A percentile compares a stretch with the other conserved stretches of the same genome.
Conservation (phyloP, 2,888 invertebrate species). For the Neoitamus cyanurus region DNA sequence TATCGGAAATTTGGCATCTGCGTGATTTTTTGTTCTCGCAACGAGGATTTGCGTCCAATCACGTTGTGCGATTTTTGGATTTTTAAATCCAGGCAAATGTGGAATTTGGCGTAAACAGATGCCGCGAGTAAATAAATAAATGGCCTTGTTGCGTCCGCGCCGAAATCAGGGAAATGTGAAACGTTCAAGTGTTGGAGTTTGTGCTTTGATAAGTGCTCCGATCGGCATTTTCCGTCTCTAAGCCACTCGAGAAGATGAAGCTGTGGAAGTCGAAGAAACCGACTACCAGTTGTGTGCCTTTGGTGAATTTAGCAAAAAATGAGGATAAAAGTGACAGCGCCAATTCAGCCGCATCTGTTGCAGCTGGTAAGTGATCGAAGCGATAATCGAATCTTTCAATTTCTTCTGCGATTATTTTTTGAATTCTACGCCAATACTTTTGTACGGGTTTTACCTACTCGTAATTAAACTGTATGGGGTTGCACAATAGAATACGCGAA, state of each 20-base stretch:
- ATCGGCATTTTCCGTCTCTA: not conserved
- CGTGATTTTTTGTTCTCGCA: constrained; percentile 1
- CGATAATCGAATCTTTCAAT: not conserved
- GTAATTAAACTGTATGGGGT: too few relatives aligned
- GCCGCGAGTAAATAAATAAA: constrained; percentile 22
- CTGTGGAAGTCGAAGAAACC: constrained; percentile 67
- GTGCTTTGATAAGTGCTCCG: constrained; percentile 6
- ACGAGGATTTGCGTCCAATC: not conserved
- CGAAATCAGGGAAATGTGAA: not conserved
- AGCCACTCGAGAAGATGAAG: constrained; percentile 60
- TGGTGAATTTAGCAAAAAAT: constrained; percentile 47
- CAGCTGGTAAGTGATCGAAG: constrained; percentile 17
- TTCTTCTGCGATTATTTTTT: too few relatives aligned
- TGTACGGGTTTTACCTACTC: too few relatives aligned
- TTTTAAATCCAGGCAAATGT: not conserved
- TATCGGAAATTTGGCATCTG: constrained; percentile 35
- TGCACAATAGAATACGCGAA: too few relatives aligned
- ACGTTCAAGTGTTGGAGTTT: not conserved
- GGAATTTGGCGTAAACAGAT: constrained; percentile 8
- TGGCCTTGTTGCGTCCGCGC: not conserved
- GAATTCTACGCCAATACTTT: not conserved
- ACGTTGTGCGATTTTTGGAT: not conserved
- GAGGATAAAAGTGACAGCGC: constrained; percentile 59
- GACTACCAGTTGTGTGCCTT: constrained; percentile 63
- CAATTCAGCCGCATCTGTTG: constrained; percentile 48